Percentiles rank a stretch among this genome's conserved stretches.
These are phyloP conservation scores for Circaetus gallicus DNA, from an alignment of 2,113 vertebrate species.

Conservation along the genomic window DNA sequence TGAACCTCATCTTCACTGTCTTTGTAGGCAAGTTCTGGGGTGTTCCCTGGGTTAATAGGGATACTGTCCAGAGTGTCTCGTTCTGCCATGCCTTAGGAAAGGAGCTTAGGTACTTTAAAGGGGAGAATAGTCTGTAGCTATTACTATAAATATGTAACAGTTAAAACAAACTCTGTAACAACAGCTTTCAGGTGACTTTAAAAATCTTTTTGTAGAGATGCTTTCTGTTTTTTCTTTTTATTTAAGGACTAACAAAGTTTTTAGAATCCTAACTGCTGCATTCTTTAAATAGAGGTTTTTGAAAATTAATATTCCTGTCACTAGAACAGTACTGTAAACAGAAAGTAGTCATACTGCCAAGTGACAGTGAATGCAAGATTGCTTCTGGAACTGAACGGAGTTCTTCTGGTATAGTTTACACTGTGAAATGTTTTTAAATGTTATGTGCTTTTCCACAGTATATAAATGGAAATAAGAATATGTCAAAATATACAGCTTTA, in stretches of 20 bases:
- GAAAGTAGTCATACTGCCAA: not conserved
- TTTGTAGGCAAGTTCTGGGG: not conserved
- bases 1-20: not conserved
- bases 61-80: not conserved
- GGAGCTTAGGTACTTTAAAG: not conserved
- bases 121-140: not conserved
- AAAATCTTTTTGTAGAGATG: not conserved
- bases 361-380: not conserved
- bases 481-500: not conserved
- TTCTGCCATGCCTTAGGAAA: not conserved
- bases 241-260: not conserved
- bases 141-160: not conserved
- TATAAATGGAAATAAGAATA: not conserved
- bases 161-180: not conserved
- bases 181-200: not conserved
- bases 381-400: not conserved
- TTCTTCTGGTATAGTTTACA: not conserved
- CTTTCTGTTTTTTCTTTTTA: not conserved
- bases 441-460: not conserved
- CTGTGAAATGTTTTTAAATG: not conserved
- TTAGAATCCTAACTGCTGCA: not conserved
- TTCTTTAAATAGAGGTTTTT: not conserved
- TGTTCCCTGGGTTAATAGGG: not conserved
- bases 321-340: not conserved
- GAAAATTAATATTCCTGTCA: constrained; percentile 39